These are phyloP conservation scores for Pseudomugil gertrudae DNA, from an alignment of 2,797 vertebrate genomes.

Conservation along the genomic window DNA sequence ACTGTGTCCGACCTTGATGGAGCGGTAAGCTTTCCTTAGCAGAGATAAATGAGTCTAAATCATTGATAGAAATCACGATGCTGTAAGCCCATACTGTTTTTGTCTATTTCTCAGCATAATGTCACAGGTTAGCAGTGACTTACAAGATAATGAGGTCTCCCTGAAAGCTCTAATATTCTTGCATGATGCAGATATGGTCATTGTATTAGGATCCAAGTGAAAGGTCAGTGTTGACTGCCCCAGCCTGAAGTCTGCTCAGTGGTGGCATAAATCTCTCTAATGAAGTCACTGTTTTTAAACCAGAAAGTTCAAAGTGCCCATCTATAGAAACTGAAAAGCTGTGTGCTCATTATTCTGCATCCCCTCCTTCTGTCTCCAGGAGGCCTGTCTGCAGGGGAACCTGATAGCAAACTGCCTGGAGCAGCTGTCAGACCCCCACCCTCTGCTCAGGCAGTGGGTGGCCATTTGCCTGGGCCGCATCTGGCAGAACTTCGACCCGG, in stretches of 20 bases:
- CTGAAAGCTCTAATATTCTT: slow-evolving; percentile 3
- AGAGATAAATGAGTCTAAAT: slow-evolving; percentile 1
- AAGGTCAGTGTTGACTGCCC: not conserved
- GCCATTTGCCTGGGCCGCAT: slow-evolving; percentile 96
- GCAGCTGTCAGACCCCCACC: slow-evolving; percentile 95
- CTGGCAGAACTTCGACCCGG: slow-evolving; percentile 99
- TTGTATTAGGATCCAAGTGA: slow-evolving; percentile 14
- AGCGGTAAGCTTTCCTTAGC: slow-evolving; percentile 22
- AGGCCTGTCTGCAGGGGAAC: slow-evolving; percentile 97
- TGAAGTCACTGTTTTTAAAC: not conserved
- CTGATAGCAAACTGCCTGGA: slow-evolving; percentile 97
- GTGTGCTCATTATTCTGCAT: not conserved
- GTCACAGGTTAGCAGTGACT: slow-evolving; percentile 52
- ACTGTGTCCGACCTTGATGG: slow-evolving; percentile 1
- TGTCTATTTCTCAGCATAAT: slow-evolving; percentile 30
- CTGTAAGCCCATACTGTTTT: slow-evolving; percentile 34
- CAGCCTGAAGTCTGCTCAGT: not conserved
- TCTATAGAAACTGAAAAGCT: too few species aligned
- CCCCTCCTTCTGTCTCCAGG: slow-evolving; percentile 71
- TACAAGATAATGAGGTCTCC: slow-evolving; percentile 42
- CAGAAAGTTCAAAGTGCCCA: not conserved
- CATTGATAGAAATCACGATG: slow-evolving; percentile 22
- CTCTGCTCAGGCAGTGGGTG: slow-evolving; percentile 96
- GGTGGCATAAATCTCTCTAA: too few species aligned
- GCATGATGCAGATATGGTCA: slow-evolving; percentile 1